phyloP scores from a whole-genome alignment of 2,888 invertebrate genomes.

The Autographa gamma region DNA sequence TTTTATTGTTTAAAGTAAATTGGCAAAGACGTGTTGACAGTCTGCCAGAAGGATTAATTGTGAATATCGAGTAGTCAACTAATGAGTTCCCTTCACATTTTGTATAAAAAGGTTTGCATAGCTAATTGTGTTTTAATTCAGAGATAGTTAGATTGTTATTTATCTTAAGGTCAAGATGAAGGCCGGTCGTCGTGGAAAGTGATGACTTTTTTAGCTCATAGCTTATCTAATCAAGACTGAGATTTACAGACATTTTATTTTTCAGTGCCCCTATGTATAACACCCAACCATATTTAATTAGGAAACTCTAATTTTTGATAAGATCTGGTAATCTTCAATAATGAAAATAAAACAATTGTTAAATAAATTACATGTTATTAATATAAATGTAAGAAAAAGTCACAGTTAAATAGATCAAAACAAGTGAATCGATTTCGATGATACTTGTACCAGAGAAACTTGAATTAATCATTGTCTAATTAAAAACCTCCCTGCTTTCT shows the following conservation, averaged over 20 bases:
- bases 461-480: no score
- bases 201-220: conserved; percentile 7
- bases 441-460: no score
- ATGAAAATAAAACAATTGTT: no score
- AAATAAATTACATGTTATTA: no score
- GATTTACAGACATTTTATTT: background rate
- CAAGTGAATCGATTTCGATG: no score
- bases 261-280: no score
- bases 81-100: conserved; percentile 74
- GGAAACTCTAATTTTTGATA: no score
- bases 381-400: no score
- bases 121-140: conserved; percentile 54
- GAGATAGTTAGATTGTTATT: conserved; percentile 38
- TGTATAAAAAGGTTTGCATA: conserved; percentile 57
- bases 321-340: no score
- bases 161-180: conserved; percentile 56
- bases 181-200: conserved; percentile 36
- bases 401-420: no score
- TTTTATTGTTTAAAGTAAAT: conserved; percentile 32
- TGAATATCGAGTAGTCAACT: conserved; percentile 53
- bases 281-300: no score
- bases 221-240: background rate
- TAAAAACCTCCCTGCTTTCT: no score
- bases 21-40: conserved; percentile 67
- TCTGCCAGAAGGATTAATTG: conserved; percentile 69